These are phyloP conservation scores for Hofmannophila pseudospretella DNA, from an alignment of 2,888 invertebrate genomes.

Conservation along the genomic window DNA sequence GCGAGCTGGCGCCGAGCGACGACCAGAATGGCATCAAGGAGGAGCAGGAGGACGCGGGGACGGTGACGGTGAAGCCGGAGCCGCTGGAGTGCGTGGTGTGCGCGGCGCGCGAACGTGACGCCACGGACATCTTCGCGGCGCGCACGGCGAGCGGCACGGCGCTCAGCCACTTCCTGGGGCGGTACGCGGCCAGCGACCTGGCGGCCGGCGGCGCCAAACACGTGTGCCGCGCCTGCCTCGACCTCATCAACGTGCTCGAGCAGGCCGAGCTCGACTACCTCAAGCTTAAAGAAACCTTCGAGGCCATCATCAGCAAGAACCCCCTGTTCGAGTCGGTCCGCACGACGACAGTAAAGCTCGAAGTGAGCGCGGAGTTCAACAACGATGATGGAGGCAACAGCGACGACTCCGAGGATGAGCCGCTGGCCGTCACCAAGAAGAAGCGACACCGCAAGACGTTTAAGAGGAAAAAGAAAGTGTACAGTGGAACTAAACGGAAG, in stretches of 20 bases:
- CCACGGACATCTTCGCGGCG: slow-evolving; percentile 36
- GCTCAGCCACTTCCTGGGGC: slow-evolving; percentile 43
- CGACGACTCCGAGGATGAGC: slow-evolving; percentile 57
- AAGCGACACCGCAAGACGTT: slow-evolving; percentile 43
- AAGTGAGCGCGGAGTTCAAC: slow-evolving; percentile 16
- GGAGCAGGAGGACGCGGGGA: slow-evolving; percentile 32
- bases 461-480: slow-evolving; percentile 49
- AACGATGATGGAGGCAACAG: slow-evolving; percentile 9
- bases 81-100: slow-evolving; percentile 56
- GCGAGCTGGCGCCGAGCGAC: slow-evolving; percentile 22
- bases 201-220: slow-evolving; percentile 31
- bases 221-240: slow-evolving; percentile 53
- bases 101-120: slow-evolving; percentile 28
- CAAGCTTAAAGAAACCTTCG: slow-evolving; percentile 56
- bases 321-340: slow-evolving; percentile 47
- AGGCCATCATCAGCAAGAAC: slow-evolving; percentile 56
- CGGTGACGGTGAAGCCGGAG: slow-evolving; percentile 49
- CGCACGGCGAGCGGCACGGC: slow-evolving; percentile 42
- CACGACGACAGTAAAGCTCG: slow-evolving; percentile 33
- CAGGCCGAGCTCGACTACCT: slow-evolving; percentile 57
- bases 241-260: slow-evolving; percentile 57
- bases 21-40: slow-evolving; percentile 40
- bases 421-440: slow-evolving; percentile 51
- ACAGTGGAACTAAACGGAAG: slow-evolving; percentile 28
- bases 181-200: slow-evolving; percentile 40